Conservation (phyloP, 2,113 vertebrate genomes). For the Hippopotamus amphibius region DNA sequence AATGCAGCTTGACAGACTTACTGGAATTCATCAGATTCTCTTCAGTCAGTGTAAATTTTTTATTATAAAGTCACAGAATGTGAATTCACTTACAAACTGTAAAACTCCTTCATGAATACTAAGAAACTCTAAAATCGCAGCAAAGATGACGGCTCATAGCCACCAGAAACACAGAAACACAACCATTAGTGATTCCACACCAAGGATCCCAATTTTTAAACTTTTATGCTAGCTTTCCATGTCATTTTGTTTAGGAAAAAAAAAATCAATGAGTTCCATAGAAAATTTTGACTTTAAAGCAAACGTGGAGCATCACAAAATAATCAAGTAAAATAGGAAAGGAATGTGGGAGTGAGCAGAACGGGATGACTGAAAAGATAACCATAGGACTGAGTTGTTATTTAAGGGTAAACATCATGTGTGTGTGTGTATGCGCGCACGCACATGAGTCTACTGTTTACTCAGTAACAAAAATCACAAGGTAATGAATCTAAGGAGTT, state of each 20-base stretch:
- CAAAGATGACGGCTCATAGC: background rate
- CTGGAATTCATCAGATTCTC: constrained; percentile 76
- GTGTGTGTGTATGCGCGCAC: background rate
- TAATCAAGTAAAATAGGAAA: constrained; percentile 1
- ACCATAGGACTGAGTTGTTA: rapidly evolving
- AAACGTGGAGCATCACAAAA: constrained; percentile 34
- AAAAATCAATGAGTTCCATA: constrained; percentile 37
- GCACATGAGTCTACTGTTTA: background rate
- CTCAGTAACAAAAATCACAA: background rate
- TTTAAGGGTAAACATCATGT: background rate
- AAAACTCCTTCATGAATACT: constrained; percentile 72
- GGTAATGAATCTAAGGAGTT: background rate
- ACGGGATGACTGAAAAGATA: background rate
- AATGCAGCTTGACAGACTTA: constrained; percentile 43
- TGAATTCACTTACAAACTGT: constrained; percentile 63
- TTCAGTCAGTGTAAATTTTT: constrained; percentile 70
- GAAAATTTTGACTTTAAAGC: constrained; percentile 45
- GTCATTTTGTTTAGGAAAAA: constrained; percentile 47
- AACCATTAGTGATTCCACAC: constrained; percentile 42
- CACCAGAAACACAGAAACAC: background rate
- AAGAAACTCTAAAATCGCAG: constrained; percentile 48
- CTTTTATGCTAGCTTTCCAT: constrained; percentile 10
- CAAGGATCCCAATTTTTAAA: constrained; percentile 42
- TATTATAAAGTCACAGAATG: constrained; percentile 60
- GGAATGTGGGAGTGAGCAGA: background rate